Evolutionary conservation across 2,888 invertebrate genomes (phyloP).

Genomic region (Orthosia gracilis): DNA sequence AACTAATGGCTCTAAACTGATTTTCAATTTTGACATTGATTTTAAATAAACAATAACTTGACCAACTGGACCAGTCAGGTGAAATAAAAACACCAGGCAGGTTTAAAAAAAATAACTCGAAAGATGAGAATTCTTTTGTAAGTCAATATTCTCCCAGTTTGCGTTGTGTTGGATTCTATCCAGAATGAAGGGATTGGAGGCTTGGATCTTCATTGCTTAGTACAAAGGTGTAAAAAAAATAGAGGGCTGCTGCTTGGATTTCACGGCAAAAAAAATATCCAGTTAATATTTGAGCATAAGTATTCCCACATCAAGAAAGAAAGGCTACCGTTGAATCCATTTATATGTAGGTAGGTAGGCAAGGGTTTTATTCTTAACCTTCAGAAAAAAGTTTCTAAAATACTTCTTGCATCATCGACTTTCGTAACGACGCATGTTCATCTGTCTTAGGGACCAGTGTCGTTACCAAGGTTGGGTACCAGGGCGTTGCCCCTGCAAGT

Average conservation of each 20-base stretch:
- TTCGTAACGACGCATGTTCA: no score
- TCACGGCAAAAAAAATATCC: neutral
- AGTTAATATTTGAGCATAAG: neutral
- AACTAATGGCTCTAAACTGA: constrained; percentile 2
- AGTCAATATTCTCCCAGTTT: neutral
- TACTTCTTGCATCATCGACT: no score
- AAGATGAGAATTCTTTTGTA: neutral
- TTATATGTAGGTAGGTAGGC: no score
- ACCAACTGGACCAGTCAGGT: no score
- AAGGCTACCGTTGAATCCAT: no score
- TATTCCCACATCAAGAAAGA: neutral
- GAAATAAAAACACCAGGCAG: no score
- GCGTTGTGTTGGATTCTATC: neutral
- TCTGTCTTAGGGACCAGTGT: neutral
- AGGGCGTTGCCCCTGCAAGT: neutral
- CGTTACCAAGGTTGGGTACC: neutral
- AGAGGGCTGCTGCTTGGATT: neutral
- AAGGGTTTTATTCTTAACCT: neutral
- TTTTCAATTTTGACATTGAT: constrained; percentile 1
- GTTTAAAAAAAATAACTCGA: neutral
- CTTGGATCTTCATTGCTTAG: no score
- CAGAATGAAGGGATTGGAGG: no score
- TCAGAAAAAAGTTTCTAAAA: neutral
- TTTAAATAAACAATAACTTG: neutral
- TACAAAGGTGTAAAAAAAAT: no score